Conservation (phyloP, 2,797 vertebrate genomes). For the Vipera latastei region DNA sequence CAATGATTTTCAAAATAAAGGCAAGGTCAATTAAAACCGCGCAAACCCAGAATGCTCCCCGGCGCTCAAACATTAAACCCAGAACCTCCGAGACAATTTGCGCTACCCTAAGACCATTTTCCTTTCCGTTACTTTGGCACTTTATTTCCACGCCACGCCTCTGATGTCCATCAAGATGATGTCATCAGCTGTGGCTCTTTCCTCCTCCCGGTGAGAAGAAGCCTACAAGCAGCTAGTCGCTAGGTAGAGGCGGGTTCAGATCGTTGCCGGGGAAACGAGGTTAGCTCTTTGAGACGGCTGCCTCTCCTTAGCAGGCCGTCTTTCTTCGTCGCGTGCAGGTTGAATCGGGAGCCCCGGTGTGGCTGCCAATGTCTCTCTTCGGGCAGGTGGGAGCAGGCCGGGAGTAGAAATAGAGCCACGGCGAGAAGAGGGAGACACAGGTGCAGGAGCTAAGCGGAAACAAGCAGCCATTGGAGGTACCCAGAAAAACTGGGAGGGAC, state of each 20-base stretch:
- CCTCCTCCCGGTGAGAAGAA: background rate
- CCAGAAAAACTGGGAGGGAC: background rate
- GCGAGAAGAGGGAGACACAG: background rate
- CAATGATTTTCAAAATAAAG: background rate
- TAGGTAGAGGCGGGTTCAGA: background rate
- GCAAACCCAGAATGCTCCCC: background rate
- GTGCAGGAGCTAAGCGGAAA: background rate
- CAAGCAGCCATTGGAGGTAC: no score
- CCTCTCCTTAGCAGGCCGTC: background rate
- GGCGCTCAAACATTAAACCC: background rate
- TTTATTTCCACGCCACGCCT: background rate
- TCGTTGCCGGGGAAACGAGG: slow-evolving; percentile 1
- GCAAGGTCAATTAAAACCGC: background rate
- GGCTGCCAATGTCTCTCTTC: background rate
- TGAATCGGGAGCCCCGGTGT: background rate
- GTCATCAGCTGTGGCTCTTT: background rate
- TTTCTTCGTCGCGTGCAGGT: background rate
- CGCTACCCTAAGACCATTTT: background rate
- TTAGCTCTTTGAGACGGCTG: background rate
- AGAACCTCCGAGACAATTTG: background rate
- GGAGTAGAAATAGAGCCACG: background rate
- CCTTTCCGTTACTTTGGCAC: background rate
- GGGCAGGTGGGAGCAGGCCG: background rate
- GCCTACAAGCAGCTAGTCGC: background rate
- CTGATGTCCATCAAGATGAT: background rate